A percentile compares a stretch with the other conserved stretches of the same genome.
These are phyloP conservation scores for Drosophila trichaetosa DNA, from an alignment of 2,888 invertebrate genomes.

Conservation along the genomic window DNA sequence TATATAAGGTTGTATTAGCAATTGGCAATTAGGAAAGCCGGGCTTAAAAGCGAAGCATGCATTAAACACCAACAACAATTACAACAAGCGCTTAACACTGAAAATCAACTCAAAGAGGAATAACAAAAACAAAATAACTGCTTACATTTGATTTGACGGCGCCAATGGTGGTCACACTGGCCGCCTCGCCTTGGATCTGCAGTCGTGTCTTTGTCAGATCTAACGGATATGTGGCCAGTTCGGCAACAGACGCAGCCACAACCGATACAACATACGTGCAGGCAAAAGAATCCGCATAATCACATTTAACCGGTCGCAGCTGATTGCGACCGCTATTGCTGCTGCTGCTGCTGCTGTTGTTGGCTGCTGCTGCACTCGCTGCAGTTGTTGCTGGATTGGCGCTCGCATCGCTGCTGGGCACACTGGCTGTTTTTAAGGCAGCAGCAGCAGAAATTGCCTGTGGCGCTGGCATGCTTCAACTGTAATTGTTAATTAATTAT, in stretches of 20 bases:
- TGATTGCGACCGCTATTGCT: constrained; percentile 74
- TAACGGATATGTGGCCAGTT: constrained; percentile 95
- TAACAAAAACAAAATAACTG: constrained; percentile 7
- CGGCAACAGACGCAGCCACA: constrained; percentile 89
- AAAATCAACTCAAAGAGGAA: background rate
- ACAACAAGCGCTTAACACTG: constrained; percentile 13
- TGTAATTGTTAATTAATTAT: constrained; percentile 26
- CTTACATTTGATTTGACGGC: constrained; percentile 62
- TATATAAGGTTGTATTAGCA: constrained; percentile 1
- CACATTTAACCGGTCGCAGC: constrained; percentile 83
- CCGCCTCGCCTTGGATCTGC: constrained; percentile 95
- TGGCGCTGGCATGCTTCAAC: constrained; percentile 44
- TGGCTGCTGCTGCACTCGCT: constrained; percentile 12
- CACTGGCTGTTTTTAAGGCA: constrained; percentile 36
- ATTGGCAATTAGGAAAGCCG: constrained; percentile 11
- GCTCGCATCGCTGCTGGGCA: constrained; percentile 29
- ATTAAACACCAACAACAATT: constrained; percentile 22
- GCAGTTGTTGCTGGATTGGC: constrained; percentile 19
- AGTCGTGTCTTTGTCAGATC: constrained; percentile 97
- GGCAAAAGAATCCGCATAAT: constrained; percentile 84
- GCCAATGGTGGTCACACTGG: constrained; percentile 20
- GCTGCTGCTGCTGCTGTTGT: constrained; percentile 12
- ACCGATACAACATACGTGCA: constrained; percentile 89
- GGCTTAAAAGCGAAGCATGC: constrained; percentile 34
- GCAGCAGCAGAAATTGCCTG: constrained; percentile 30